phyloP scores from a whole-genome alignment of 2,888 invertebrate genomes.

The Quadriops clusia region DNA sequence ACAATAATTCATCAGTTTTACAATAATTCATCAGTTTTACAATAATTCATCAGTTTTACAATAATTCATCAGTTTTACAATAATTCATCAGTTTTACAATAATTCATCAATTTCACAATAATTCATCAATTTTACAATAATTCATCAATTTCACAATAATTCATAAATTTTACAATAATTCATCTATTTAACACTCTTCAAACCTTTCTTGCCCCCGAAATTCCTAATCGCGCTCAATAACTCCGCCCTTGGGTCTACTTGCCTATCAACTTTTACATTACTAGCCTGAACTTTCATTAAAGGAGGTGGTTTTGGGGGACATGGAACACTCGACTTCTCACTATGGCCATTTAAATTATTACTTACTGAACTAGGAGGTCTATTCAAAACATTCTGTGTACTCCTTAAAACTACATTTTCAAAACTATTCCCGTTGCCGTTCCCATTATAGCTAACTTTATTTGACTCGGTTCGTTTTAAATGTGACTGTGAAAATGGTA shows the following conservation, averaged over 20 bases:
- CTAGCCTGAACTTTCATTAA: too few relatives aligned
- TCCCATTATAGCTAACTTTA: slow-evolving; percentile 15
- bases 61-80: too few relatives aligned
- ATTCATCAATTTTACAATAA: slow-evolving; percentile 1
- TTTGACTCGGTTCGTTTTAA: slow-evolving; percentile 38
- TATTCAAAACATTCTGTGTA: slow-evolving; percentile 10
- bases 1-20: too few relatives aligned
- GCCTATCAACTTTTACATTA: too few relatives aligned
- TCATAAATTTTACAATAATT: slow-evolving; percentile 1
- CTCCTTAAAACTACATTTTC: slow-evolving; percentile 19
- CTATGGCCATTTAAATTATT: slow-evolving; percentile 4
- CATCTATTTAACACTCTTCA: slow-evolving; percentile 25
- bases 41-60: too few relatives aligned
- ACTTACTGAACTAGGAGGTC: neutral
- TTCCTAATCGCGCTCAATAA: slow-evolving; percentile 59
- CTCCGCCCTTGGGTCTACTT: slow-evolving; percentile 49
- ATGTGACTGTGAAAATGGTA: slow-evolving; percentile 38
- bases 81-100: too few relatives aligned
- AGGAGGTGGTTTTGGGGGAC: too few relatives aligned
- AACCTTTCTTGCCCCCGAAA: slow-evolving; percentile 44
- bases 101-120: slow-evolving; percentile 1
- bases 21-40: too few relatives aligned
- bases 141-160: neutral
- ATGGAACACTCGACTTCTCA: too few relatives aligned
- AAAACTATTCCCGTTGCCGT: slow-evolving; percentile 12